A percentile compares a stretch with the other conserved stretches of the same genome.
These are phyloP conservation scores for Lasioglossum leucozonium DNA, from an alignment of 2,888 invertebrate species.

Conservation along the genomic window DNA sequence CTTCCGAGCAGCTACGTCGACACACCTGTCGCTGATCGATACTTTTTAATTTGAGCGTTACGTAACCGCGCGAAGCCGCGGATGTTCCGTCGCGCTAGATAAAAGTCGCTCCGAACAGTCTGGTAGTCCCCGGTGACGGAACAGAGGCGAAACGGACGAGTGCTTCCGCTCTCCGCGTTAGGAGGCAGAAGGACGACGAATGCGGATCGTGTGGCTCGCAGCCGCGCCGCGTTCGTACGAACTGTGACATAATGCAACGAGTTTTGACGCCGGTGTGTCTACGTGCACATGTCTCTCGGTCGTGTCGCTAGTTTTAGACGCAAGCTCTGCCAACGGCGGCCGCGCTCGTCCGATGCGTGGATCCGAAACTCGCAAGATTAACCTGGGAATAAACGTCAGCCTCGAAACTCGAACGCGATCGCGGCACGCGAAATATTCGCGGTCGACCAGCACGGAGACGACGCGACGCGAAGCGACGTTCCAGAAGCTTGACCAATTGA, in stretches of 20 bases:
- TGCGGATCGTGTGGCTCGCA: slow-evolving; percentile 30
- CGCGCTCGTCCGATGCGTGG: slow-evolving; percentile 18
- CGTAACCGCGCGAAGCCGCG: slow-evolving; percentile 31
- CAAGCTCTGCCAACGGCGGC: slow-evolving; percentile 72
- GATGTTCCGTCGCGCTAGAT: slow-evolving; percentile 1
- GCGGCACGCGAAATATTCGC: not conserved
- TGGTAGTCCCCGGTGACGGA: not conserved
- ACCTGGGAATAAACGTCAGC: not conserved
- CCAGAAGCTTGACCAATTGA: not conserved
- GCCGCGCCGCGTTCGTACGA: slow-evolving; percentile 36
- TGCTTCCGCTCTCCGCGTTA: slow-evolving; percentile 28
- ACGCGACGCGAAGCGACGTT: not conserved
- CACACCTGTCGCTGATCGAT: slow-evolving; percentile 49
- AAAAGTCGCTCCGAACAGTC: not conserved
- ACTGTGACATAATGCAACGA: slow-evolving; percentile 77
- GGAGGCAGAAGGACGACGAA: slow-evolving; percentile 18
- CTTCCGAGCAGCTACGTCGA: slow-evolving; percentile 10
- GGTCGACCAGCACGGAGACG: not conserved
- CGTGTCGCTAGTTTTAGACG: slow-evolving; percentile 77
- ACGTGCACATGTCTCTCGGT: slow-evolving; percentile 76
- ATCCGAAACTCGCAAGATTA: not conserved
- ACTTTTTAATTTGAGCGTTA: slow-evolving; percentile 48
- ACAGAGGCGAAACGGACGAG: not conserved
- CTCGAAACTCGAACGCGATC: not conserved
- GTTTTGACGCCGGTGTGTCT: slow-evolving; percentile 82